These are phyloP conservation scores for Urosaurus nigricauda DNA, from an alignment of 2,797 vertebrate genomes.

Conservation along the genomic window DNA sequence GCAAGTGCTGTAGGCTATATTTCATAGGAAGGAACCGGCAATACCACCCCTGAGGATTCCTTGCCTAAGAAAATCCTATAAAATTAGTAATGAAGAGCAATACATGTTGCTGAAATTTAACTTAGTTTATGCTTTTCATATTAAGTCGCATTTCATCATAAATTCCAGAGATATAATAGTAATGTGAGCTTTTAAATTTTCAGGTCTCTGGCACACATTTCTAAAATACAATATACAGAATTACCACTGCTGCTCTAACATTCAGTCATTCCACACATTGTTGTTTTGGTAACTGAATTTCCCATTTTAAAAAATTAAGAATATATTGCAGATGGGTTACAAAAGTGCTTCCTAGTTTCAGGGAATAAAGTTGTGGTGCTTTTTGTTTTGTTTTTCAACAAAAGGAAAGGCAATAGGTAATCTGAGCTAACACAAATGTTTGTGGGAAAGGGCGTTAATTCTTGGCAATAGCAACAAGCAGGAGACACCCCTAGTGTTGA, in stretches of 20 bases:
- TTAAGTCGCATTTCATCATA: background rate
- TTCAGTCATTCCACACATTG: background rate
- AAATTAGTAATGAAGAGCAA: background rate
- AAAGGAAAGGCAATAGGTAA: slow-evolving; percentile 37
- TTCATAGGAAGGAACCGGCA: too few relatives aligned
- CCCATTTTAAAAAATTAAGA: slow-evolving; percentile 37
- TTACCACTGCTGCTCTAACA: background rate
- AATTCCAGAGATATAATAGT: background rate
- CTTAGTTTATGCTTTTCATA: background rate
- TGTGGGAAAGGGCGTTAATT: slow-evolving; percentile 79
- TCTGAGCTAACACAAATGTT: slow-evolving; percentile 66
- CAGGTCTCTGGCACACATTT: background rate
- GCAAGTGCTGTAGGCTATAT: too few relatives aligned
- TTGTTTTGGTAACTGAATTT: slow-evolving; percentile 20
- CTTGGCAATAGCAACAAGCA: slow-evolving; percentile 69
- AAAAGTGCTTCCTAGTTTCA: slow-evolving; percentile 10
- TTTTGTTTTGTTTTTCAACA: background rate
- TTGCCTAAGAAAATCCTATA: too few relatives aligned
- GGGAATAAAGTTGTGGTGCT: slow-evolving; percentile 3
- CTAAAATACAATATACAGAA: background rate
- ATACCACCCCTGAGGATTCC: too few relatives aligned
- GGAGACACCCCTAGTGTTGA: slow-evolving; percentile 83
- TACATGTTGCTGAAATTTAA: background rate
- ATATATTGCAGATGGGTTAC: background rate
- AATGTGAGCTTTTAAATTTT: background rate